These are phyloP conservation scores for Podarcis cretensis DNA, from an alignment of 2,113 vertebrate genomes.

Conservation along the genomic window DNA sequence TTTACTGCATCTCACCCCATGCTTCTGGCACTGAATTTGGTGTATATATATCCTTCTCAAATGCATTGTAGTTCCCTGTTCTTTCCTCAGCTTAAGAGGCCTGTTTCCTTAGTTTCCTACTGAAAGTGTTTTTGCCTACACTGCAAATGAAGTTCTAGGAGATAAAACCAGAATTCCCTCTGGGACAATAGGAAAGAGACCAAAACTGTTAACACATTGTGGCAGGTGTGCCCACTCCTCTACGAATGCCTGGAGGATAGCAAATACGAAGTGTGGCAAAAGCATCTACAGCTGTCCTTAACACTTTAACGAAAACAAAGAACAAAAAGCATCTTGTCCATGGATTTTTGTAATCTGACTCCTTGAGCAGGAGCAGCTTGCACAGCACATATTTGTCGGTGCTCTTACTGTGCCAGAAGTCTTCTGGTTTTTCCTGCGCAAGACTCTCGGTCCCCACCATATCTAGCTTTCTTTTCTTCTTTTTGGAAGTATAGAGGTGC, in stretches of 20 bases:
- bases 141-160: not conserved
- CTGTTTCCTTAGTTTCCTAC: not conserved
- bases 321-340: not conserved
- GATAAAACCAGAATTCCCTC: not conserved
- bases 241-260: not conserved
- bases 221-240: not conserved
- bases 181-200: not conserved
- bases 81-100: not conserved
- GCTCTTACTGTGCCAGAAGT: not conserved
- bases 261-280: not conserved
- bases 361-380: not conserved
- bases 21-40: not conserved
- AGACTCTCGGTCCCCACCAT: not conserved
- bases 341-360: not conserved
- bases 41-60: too few species aligned
- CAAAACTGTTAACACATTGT: not conserved
- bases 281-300: not conserved
- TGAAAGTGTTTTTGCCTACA: not conserved
- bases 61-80: not conserved
- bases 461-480: not conserved
- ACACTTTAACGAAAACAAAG: too few species aligned
- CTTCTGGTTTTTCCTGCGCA: not conserved
- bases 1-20: not conserved
- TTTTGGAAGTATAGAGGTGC: not conserved
- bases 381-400: not conserved